These are phyloP conservation scores for Mimachlamys varia DNA, from an alignment of 2,888 invertebrate species.

Conservation along the genomic window DNA sequence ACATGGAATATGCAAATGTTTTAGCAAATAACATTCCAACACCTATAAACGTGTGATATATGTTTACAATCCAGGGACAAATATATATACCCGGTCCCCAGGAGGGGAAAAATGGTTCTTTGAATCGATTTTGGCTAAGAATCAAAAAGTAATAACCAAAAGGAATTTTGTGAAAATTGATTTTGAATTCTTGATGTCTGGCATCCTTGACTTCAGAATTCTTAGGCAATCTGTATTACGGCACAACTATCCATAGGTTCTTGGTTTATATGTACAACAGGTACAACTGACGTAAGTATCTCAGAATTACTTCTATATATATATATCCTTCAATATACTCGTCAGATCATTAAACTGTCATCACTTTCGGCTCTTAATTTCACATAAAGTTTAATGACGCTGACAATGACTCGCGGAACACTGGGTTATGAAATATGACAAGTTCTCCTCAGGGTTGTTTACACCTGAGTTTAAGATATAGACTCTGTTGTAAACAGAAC, in stretches of 20 bases:
- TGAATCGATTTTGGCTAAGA: conserved; percentile 5
- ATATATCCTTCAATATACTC: not conserved
- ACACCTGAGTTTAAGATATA: not conserved
- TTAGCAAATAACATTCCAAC: not conserved
- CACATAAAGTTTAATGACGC: not conserved
- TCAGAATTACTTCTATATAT: too few relatives aligned
- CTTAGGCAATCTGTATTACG: too few relatives aligned
- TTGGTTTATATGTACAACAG: not conserved
- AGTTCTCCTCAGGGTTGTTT: not conserved
- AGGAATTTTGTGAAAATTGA: conserved; percentile 1
- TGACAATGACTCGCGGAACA: not conserved
- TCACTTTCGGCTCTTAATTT: not conserved
- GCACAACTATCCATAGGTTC: not conserved
- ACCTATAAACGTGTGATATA: not conserved
- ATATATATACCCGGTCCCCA: not conserved
- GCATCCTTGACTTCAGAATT: not conserved
- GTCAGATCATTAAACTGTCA: not conserved
- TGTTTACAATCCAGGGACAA: not conserved
- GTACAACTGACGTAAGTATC: not conserved
- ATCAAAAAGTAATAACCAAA: not conserved
- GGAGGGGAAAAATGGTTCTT: not conserved
- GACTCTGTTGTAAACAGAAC: too few relatives aligned
- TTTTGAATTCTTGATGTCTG: not conserved
- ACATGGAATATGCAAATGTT: not conserved
- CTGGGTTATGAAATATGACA: not conserved